Conservation (phyloP, 2,888 invertebrate genomes). For the Folsomia manolachei region DNA sequence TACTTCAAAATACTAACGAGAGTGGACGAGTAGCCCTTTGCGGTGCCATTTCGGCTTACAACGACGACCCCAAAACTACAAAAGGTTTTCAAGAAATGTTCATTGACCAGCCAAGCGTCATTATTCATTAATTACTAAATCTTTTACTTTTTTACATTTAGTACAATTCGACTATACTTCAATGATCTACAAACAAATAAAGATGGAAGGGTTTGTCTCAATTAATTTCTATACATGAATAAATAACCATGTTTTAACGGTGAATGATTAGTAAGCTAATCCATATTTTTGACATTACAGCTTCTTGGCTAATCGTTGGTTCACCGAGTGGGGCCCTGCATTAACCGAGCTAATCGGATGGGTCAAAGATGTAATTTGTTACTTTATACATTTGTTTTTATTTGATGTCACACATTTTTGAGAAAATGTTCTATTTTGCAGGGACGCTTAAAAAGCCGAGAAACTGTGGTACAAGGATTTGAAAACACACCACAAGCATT, state of each 20-base stretch:
- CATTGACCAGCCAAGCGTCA: neutral
- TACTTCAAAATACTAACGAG: slow-evolving; percentile 63
- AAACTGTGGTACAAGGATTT: slow-evolving; percentile 69
- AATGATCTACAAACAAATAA: slow-evolving; percentile 61
- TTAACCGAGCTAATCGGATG: slow-evolving; percentile 64
- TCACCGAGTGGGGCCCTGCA: slow-evolving; percentile 63
- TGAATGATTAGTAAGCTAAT: slow-evolving; percentile 2
- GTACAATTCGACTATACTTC: slow-evolving; percentile 59
- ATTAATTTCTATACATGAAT: no score
- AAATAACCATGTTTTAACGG: no score
- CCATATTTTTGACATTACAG: slow-evolving; percentile 63
- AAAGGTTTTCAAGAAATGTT: slow-evolving; percentile 3
- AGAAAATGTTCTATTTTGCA: slow-evolving; percentile 47
- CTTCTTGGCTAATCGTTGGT: slow-evolving; percentile 61
- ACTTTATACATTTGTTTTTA: neutral
- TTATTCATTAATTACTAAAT: no score
- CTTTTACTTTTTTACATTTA: slow-evolving; percentile 35
- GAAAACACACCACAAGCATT: slow-evolving; percentile 71
- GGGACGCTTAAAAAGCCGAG: slow-evolving; percentile 68
- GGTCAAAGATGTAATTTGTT: slow-evolving; percentile 58
- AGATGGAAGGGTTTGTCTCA: slow-evolving; percentile 64
- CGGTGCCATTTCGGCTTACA: slow-evolving; percentile 66
- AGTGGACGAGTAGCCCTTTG: slow-evolving; percentile 65
- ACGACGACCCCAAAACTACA: slow-evolving; percentile 56
- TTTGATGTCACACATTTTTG: neutral